Percentiles rank a stretch among this genome's conserved stretches.
phyloP scores from a whole-genome alignment of 2,113 vertebrate genomes.

The Calidris pygmaea region DNA sequence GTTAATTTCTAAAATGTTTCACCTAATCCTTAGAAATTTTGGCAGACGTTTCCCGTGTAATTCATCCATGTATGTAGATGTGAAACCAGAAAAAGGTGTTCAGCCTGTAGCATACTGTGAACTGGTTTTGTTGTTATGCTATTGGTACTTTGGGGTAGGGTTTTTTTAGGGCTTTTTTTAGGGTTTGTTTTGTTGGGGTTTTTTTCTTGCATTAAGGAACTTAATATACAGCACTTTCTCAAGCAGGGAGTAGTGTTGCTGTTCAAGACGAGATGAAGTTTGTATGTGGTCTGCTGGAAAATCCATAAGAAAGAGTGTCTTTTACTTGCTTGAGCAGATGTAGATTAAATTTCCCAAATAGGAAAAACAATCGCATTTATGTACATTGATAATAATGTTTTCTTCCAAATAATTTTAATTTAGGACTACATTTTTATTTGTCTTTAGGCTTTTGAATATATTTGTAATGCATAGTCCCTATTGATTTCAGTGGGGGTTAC shows the following conservation, averaged over 20 bases:
- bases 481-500: neutral
- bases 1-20: neutral
- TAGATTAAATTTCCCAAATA: neutral
- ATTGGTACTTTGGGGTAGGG: fast-evolving
- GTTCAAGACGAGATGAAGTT: neutral
- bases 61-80: neutral
- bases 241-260: neutral
- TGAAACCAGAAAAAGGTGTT: neutral
- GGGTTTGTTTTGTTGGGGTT: no score
- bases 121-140: neutral
- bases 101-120: neutral
- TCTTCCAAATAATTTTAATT: neutral
- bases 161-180: fast-evolving
- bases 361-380: neutral
- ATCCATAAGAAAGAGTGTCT: neutral
- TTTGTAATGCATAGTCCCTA: neutral
- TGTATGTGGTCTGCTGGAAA: neutral
- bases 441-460: neutral
- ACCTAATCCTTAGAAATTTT: neutral
- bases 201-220: neutral
- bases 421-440: neutral
- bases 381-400: neutral
- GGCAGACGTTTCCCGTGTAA: neutral
- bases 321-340: neutral
- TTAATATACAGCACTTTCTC: neutral